Evolutionary conservation across 2,888 invertebrate species (phyloP).

Genomic region (Lucinisca nassula): DNA sequence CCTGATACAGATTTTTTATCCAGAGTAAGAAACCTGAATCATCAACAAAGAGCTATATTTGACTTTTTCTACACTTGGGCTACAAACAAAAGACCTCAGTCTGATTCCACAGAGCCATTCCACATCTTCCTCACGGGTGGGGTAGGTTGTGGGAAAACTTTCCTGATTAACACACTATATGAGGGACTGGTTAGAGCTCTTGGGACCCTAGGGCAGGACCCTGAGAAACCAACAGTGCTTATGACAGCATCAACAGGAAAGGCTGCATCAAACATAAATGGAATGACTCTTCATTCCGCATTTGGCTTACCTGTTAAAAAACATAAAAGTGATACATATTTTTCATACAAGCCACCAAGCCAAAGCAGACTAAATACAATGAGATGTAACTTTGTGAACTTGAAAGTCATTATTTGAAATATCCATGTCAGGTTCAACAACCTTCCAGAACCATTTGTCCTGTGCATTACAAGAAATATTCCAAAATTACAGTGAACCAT

Average conservation of each 20-base stretch:
- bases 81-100: background rate
- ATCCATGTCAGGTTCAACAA: conserved; percentile 39
- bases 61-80: conserved; percentile 26
- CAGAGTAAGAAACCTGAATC: conserved; percentile 10
- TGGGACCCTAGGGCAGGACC: conserved; percentile 19
- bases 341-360: conserved; percentile 28
- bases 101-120: conserved; percentile 33
- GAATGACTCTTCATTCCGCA: conserved; percentile 60
- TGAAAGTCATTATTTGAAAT: conserved; percentile 62
- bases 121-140: conserved; percentile 54
- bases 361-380: conserved; percentile 31
- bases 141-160: conserved; percentile 48
- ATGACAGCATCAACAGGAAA: conserved; percentile 60
- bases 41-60: conserved; percentile 28
- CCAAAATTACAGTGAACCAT: background rate
- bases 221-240: conserved; percentile 39
- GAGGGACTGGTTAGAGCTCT: conserved; percentile 21
- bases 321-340: background rate
- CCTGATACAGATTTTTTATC: background rate
- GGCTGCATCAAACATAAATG: conserved; percentile 56
- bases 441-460: background rate
- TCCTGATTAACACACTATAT: conserved; percentile 35
- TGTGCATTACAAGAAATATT: background rate
- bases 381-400: conserved; percentile 17
- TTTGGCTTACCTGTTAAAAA: conserved; percentile 53